phyloP scores from a whole-genome alignment of 2,797 vertebrate species.

The Alfaro cultratus region DNA sequence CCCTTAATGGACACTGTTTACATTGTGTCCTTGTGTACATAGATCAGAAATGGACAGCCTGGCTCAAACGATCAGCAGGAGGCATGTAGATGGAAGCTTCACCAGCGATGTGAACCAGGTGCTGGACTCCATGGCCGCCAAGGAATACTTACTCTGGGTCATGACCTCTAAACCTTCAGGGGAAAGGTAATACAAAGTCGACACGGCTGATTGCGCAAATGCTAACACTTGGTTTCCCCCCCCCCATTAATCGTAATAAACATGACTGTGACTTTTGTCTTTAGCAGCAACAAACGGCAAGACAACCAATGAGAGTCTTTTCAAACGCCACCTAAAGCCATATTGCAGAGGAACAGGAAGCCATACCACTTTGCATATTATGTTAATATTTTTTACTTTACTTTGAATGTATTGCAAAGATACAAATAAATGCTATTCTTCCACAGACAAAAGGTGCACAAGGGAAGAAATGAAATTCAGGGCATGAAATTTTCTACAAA shows the following conservation, averaged over 20 bases:
- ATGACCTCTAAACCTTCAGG: slow-evolving; percentile 87
- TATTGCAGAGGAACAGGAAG: slow-evolving; percentile 66
- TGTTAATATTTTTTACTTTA: slow-evolving; percentile 42
- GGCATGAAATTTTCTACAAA: slow-evolving; percentile 82
- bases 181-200: slow-evolving; percentile 73
- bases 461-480: slow-evolving; percentile 65
- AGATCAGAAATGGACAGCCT: slow-evolving; percentile 83
- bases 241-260: not conserved
- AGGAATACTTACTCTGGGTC: slow-evolving; percentile 96
- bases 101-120: slow-evolving; percentile 95
- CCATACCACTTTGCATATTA: slow-evolving; percentile 71
- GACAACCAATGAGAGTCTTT: slow-evolving; percentile 51
- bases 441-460: slow-evolving; percentile 68
- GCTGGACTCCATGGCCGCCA: slow-evolving; percentile 92
- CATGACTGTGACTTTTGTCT: slow-evolving; percentile 35
- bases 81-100: slow-evolving; percentile 96
- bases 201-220: not conserved
- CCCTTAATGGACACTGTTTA: slow-evolving; percentile 32
- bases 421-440: slow-evolving; percentile 63
- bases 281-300: slow-evolving; percentile 70
- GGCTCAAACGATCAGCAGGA: slow-evolving; percentile 78
- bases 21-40: slow-evolving; percentile 62
- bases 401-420: slow-evolving; percentile 51
- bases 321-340: slow-evolving; percentile 41
- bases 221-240: not conserved